phyloP scores from a whole-genome alignment of 2,888 invertebrate genomes.

The Mylabris sibirica region DNA sequence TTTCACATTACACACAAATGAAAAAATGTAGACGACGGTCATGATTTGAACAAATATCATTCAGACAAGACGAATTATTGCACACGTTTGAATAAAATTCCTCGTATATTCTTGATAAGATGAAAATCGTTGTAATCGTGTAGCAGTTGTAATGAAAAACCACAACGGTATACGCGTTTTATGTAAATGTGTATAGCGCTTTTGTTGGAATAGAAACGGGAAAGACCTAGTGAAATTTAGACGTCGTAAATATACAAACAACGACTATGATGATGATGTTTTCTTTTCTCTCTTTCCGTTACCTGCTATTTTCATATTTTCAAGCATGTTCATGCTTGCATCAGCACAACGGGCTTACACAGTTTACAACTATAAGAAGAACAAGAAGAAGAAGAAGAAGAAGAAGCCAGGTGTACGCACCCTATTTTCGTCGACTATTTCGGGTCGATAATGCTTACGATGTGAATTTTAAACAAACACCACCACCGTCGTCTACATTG shows the following conservation, averaged over 20 bases:
- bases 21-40: conserved; percentile 40
- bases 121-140: conserved; percentile 52
- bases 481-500: neutral
- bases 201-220: conserved; percentile 30
- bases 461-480: conserved; percentile 8
- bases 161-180: conserved; percentile 51
- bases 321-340: neutral
- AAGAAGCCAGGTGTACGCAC: neutral
- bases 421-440: neutral
- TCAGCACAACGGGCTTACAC: neutral
- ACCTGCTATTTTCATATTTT: neutral
- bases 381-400: too few relatives aligned
- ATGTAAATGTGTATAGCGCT: conserved; percentile 49
- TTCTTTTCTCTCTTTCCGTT: neutral
- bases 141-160: conserved; percentile 50
- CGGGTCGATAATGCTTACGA: conserved; percentile 5
- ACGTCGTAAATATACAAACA: conserved; percentile 31
- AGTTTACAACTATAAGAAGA: neutral
- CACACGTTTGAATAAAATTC: conserved; percentile 51
- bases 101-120: conserved; percentile 55
- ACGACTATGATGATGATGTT: neutral
- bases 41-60: conserved; percentile 53
- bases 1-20: conserved; percentile 25
- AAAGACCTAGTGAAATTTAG: conserved; percentile 30
- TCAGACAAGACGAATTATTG: conserved; percentile 51